phyloP scores from a whole-genome alignment of 2,113 vertebrate genomes.

The Leptobrachium ailaonicum region DNA sequence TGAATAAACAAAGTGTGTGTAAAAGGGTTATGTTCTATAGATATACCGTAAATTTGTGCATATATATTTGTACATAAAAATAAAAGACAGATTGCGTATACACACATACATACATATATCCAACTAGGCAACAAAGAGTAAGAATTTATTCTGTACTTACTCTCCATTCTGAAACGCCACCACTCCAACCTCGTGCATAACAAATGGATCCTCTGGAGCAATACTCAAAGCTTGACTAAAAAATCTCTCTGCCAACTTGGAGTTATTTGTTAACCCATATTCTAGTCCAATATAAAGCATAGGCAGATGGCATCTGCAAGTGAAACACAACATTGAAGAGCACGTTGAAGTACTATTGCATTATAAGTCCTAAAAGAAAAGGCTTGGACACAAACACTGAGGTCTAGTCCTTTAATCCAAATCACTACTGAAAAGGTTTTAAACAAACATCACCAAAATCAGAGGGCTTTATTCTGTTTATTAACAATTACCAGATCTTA shows the following conservation, averaged over 20 bases:
- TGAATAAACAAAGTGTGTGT: too few relatives aligned
- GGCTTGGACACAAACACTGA: background rate
- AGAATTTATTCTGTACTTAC: constrained; percentile 70
- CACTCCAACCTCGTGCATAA: constrained; percentile 96
- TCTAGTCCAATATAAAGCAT: constrained; percentile 98
- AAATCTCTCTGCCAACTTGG: constrained; percentile 94
- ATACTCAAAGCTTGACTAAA: constrained; percentile 96
- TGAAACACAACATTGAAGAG: background rate
- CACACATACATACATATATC: too few relatives aligned
- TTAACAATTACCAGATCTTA: too few relatives aligned
- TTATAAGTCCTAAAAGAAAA: too few relatives aligned
- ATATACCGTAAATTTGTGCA: too few relatives aligned
- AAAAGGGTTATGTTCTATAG: too few relatives aligned
- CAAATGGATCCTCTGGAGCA: constrained; percentile 97
- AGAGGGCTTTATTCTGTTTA: too few relatives aligned
- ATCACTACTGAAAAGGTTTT: too few relatives aligned
- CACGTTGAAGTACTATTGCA: background rate
- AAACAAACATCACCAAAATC: too few relatives aligned
- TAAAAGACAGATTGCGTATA: too few relatives aligned
- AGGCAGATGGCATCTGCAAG: constrained; percentile 87
- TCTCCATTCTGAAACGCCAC: constrained; percentile 98
- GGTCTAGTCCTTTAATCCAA: too few relatives aligned
- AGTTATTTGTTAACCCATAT: constrained; percentile 97
- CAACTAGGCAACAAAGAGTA: background rate
- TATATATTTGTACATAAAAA: too few relatives aligned